Conservation (phyloP, 2,797 vertebrate genomes). For the Notolepis coatsorum region DNA sequence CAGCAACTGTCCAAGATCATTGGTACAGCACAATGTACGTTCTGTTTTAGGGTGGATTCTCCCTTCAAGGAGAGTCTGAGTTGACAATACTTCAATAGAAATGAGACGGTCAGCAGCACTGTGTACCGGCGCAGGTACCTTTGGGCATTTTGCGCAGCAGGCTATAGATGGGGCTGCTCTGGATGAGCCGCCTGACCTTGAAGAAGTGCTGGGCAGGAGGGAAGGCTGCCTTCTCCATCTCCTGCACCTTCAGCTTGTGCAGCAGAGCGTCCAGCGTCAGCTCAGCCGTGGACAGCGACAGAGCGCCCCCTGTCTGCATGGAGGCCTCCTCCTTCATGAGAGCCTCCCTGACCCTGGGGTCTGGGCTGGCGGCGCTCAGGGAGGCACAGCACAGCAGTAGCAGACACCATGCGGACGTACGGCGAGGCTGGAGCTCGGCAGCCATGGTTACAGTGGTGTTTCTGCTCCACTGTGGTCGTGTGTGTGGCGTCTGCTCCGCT, state of each 20-base stretch:
- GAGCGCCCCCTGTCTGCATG: slow-evolving; percentile 75
- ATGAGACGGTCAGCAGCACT: too few relatives aligned
- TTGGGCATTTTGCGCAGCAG: slow-evolving; percentile 83
- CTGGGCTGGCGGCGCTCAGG: slow-evolving; percentile 52
- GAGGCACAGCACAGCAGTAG: slow-evolving; percentile 44
- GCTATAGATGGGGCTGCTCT: slow-evolving; percentile 67
- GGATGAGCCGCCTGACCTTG: slow-evolving; percentile 80
- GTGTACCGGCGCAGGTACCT: slow-evolving; percentile 54
- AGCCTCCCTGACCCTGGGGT: slow-evolving; percentile 72
- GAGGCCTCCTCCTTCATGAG: slow-evolving; percentile 75
- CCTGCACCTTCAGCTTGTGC: slow-evolving; percentile 77
- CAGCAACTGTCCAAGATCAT: too few relatives aligned
- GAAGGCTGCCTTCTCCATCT: slow-evolving; percentile 73
- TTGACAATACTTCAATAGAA: too few relatives aligned
- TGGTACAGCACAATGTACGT: too few relatives aligned
- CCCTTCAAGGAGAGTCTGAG: too few relatives aligned
- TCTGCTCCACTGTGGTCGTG: neutral
- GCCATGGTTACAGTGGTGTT: slow-evolving; percentile 31
- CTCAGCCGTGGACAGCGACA: slow-evolving; percentile 77
- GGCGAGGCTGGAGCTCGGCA: slow-evolving; percentile 42
- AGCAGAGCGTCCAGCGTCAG: slow-evolving; percentile 76
- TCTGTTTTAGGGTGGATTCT: too few relatives aligned
- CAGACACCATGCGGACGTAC: slow-evolving; percentile 15
- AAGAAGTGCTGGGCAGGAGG: slow-evolving; percentile 95
- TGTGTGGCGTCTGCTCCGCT: too few relatives aligned